Conservation (phyloP, 2,113 vertebrate species). For the Protobothrops flavoviridis region DNA sequence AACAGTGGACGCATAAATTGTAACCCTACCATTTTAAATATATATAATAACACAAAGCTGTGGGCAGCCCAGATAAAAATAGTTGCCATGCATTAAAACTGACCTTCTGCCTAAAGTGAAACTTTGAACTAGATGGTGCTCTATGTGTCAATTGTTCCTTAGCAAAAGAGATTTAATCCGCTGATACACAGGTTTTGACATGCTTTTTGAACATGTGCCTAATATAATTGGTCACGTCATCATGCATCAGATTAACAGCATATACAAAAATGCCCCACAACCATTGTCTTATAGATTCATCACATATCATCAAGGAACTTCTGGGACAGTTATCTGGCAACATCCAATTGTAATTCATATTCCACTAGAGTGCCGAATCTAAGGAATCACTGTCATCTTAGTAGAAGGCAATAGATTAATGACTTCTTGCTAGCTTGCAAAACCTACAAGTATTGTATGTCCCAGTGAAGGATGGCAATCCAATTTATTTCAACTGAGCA, state of each 20-base stretch:
- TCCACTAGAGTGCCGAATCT: constrained; percentile 64
- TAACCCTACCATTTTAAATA: constrained; percentile 25
- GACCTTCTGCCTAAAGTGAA: constrained; percentile 75
- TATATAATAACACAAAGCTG: not conserved
- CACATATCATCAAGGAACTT: constrained; percentile 79
- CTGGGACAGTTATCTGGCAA: constrained; percentile 76
- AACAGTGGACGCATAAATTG: not conserved
- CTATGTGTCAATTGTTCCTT: constrained; percentile 81
- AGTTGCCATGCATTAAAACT: constrained; percentile 55
- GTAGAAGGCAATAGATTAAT: constrained; percentile 62
- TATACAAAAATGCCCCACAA: constrained; percentile 86
- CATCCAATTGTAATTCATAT: constrained; percentile 69
- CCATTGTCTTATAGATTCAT: constrained; percentile 86
- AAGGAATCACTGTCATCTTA: constrained; percentile 66
- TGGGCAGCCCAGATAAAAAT: not conserved
- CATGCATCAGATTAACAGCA: constrained; percentile 89
- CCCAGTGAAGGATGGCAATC: constrained; percentile 48
- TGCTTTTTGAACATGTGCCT: constrained; percentile 86
- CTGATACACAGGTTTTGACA: constrained; percentile 93
- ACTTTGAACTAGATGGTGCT: constrained; percentile 68
- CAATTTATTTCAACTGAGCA: constrained; percentile 56
- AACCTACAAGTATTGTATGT: constrained; percentile 47
- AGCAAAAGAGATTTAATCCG: constrained; percentile 81
- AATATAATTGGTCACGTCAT: constrained; percentile 90
- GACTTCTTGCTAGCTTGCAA: constrained; percentile 65